These are phyloP conservation scores for Xestia c-nigrum DNA, from an alignment of 2,888 invertebrate species.

Conservation along the genomic window DNA sequence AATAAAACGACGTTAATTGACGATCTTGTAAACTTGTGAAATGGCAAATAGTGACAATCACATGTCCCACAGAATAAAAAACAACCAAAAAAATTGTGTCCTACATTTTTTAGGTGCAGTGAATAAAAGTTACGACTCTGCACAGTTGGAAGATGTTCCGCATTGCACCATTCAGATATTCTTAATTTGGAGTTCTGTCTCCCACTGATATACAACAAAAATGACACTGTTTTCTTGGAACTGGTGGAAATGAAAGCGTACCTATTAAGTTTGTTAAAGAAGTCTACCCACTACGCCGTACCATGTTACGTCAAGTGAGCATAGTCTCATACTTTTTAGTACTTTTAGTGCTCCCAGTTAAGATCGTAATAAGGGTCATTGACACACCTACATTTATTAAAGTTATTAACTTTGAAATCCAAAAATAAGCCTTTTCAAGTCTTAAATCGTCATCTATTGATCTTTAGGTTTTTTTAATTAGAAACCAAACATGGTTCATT, in stretches of 20 bases:
- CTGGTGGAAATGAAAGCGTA: neutral
- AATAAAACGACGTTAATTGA: neutral
- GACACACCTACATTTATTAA: too few species aligned
- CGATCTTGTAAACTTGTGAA: neutral
- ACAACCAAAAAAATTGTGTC: neutral
- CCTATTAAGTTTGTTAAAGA: neutral
- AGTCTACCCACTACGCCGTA: neutral
- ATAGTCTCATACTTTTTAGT: neutral
- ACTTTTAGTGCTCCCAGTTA: too few species aligned
- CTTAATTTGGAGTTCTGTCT: conserved; percentile 24
- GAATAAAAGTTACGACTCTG: conserved; percentile 36
- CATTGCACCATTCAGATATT: conserved; percentile 48
- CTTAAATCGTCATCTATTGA: too few species aligned
- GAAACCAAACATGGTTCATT: too few species aligned
- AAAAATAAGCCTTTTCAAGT: too few species aligned
- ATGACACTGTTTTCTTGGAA: neutral
- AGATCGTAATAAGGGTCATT: too few species aligned
- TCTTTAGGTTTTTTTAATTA: too few species aligned
- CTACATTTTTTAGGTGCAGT: conserved; percentile 9
- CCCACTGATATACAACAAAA: neutral
- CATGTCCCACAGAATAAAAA: neutral
- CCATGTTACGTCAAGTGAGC: neutral
- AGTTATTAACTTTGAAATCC: too few species aligned
- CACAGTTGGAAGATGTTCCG: conserved; percentile 22
- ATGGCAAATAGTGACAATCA: neutral